Conservation (phyloP, 1,140 invertebrate genomes). For the Odontomachus brunneus region DNA sequence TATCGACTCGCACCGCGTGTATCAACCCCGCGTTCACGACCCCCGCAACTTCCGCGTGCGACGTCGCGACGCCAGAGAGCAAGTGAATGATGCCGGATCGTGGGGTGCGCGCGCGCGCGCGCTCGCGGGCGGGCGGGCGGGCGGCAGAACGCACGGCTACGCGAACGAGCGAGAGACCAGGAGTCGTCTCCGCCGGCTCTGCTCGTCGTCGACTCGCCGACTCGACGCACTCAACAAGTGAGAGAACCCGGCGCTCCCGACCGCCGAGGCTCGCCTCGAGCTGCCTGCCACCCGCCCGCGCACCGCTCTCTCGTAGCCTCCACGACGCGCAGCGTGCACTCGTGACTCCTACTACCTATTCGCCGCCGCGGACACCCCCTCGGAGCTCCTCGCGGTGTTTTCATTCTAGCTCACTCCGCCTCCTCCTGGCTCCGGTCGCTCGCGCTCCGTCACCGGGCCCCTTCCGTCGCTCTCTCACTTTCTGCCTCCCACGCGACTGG, state of each 20-base stretch:
- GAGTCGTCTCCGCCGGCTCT: conserved; percentile 59
- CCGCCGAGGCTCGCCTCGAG: conserved; percentile 43
- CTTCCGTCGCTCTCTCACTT: conserved; percentile 35
- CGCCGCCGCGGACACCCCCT: conserved; percentile 43
- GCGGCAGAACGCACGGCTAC: conserved; percentile 22
- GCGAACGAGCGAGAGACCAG: conserved; percentile 55
- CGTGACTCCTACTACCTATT: conserved; percentile 49
- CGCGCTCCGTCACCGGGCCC: not conserved
- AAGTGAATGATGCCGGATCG: too few species aligned
- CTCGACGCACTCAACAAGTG: conserved; percentile 84
- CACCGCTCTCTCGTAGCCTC: conserved; percentile 45
- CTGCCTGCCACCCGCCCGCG: conserved; percentile 54
- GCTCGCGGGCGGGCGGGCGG: too few species aligned
- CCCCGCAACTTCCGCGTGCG: too few species aligned
- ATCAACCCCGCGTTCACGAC: conserved; percentile 21
- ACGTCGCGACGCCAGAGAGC: too few species aligned
- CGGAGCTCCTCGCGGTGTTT: conserved; percentile 54
- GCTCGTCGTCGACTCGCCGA: conserved; percentile 66
- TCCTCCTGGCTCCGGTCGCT: conserved; percentile 22
- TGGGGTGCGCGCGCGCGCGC: too few species aligned
- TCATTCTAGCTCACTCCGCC: conserved; percentile 46
- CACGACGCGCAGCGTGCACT: conserved; percentile 69
- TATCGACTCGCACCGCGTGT: conserved; percentile 56
- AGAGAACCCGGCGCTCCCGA: conserved; percentile 75
- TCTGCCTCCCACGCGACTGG: conserved; percentile 34